Base-by-base conservation (phyloP, 2,888 invertebrate genomes). In the Pristionchus exspectatus region DNA sequence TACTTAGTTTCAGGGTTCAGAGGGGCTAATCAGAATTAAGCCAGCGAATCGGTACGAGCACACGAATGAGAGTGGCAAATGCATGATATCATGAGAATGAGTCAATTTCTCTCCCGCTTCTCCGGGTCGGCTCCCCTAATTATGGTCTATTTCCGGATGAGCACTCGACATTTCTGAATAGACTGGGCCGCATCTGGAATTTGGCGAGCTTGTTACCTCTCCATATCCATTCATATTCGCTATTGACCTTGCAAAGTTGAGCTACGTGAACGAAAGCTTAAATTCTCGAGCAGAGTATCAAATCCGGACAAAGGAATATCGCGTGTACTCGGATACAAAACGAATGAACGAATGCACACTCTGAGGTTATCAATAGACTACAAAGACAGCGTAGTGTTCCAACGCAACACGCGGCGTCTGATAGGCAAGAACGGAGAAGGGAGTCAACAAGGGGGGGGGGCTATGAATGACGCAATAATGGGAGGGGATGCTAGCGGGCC, bases 391-490 rank as follows among this genome's bases (percentile, higher is more conserved):
- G 30, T 0, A n/a, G n/a, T 24, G 27, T 24, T 24, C 69, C n/a
- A 12, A 69, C 24, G 18, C 44, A 74, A 74, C 14, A 38, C 33
- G 18, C 38, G 38, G 1, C 21, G 44, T 24, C n/a, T 33, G 33
- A 30, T 72, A 33, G 7, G 18, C 9, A n/a, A 21, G 33, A 16
- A 56, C 33, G 72, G 30, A 72, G 30, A 33, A 33, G 74, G 44
- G 38, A 24, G 74, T 21, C 33, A 38, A 38, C 9, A 77, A 44
- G 44, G 44, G 44, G 44, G 44, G 9, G 9, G 44, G 44, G 24
- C 24, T 77, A 77, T 38, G 33, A 27, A 50, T 81, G 81, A 81
- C 81, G 81, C 50, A 77, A 77, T 38, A 77, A 77, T 54, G 24
- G 50, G 44, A 10, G 50, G 21, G 18, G 72, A 72, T 33, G 72